Conservation (phyloP, 2,113 vertebrate genomes). For the Ginglymostoma cirratum region DNA sequence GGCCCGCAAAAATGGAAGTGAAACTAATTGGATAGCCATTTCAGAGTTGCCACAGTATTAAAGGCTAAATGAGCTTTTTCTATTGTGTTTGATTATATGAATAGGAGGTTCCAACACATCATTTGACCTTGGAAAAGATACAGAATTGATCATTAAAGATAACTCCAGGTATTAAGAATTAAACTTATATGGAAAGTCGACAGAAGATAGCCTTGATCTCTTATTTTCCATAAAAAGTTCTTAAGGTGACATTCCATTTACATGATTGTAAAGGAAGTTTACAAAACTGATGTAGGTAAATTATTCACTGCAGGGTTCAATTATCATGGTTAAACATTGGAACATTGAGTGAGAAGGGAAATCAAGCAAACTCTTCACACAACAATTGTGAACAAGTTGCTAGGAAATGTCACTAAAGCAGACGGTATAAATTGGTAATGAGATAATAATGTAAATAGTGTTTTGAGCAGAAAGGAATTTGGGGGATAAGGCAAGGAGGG, state of each 20-base stretch:
- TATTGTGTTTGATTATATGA: not conserved
- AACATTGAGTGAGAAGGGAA: not conserved
- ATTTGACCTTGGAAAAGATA: not conserved
- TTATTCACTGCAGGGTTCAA: not conserved
- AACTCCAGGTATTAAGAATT: not conserved
- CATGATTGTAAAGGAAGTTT: not conserved
- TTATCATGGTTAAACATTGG: not conserved
- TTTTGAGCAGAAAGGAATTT: not conserved
- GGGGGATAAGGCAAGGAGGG: not conserved
- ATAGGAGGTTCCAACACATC: not conserved
- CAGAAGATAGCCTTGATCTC: not conserved
- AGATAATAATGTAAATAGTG: not conserved
- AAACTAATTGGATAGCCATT: not conserved
- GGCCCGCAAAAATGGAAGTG: not conserved
- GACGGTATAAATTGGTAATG: not conserved
- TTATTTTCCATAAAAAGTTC: not conserved
- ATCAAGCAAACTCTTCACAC: not conserved
- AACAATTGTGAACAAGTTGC: not conserved
- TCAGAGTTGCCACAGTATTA: not conserved
- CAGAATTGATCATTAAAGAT: not conserved
- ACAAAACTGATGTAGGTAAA: not conserved
- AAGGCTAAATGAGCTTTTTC: not conserved
- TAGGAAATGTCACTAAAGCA: not conserved
- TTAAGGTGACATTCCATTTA: not conserved
- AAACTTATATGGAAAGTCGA: not conserved